Conservation (phyloP, 2,888 invertebrate genomes). For the Patella caerulea region DNA sequence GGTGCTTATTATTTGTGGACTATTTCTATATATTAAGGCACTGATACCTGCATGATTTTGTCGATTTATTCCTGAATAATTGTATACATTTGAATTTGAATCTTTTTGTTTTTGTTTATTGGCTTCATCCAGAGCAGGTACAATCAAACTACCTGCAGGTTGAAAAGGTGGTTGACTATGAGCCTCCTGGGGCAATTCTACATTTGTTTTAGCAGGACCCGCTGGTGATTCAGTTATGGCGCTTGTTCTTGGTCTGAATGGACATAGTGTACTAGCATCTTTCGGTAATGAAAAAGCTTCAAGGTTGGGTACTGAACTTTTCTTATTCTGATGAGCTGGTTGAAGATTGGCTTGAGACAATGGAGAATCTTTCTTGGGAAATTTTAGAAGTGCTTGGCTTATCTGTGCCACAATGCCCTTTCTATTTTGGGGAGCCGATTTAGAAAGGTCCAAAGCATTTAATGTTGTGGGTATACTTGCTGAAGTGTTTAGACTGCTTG, state of each 20-base stretch:
- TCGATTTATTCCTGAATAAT: neutral
- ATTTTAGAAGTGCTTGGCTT: neutral
- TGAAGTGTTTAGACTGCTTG: neutral
- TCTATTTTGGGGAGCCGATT: neutral
- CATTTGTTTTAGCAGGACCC: neutral
- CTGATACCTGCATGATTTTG: too few species aligned
- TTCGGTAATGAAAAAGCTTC: neutral
- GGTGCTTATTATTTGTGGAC: too few species aligned
- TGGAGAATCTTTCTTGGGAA: neutral
- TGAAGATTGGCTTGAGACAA: neutral
- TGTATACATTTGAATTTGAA: neutral
- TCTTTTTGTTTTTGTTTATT: neutral
- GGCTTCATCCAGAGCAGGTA: conserved; percentile 20
- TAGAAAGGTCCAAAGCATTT: neutral
- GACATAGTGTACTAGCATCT: neutral
- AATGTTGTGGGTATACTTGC: neutral
- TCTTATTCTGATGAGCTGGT: neutral
- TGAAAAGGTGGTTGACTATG: conserved; percentile 48
- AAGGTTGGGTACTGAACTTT: neutral
- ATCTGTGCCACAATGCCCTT: neutral
- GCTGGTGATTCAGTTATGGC: neutral
- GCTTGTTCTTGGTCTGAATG: neutral
- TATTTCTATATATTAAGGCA: too few species aligned
- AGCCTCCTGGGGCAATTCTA: conserved; percentile 24
- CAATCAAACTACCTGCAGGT: conserved; percentile 45